Evolutionary conservation across 2,888 invertebrate species (phyloP).

Genomic region (Cheiracanthium punctorium): DNA sequence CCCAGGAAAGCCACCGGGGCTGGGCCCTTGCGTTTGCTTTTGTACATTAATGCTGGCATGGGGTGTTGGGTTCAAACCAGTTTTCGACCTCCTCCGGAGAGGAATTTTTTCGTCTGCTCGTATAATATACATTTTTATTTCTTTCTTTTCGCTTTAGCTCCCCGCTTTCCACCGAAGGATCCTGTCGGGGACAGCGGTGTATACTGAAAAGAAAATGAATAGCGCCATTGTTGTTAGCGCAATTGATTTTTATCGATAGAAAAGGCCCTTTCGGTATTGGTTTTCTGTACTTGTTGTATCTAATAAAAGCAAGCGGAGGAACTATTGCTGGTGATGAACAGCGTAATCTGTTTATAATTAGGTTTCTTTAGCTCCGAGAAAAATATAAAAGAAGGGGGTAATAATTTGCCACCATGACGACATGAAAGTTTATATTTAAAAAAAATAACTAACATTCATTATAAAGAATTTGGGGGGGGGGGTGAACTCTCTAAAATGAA

Average conservation of each 20-base stretch:
- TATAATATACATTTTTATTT: no score
- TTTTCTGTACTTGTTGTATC: neutral
- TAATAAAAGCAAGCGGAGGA: neutral
- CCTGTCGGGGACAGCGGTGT: conserved; percentile 1
- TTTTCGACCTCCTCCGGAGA: conserved; percentile 2
- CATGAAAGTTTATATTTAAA: no score
- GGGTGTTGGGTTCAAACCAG: conserved; percentile 15
- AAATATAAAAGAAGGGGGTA: no score
- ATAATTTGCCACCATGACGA: no score
- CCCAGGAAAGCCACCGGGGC: neutral
- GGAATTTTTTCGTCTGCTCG: neutral
- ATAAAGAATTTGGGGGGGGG: no score
- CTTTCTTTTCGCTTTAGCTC: neutral
- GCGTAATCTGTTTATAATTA: no score
- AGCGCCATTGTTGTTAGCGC: conserved; percentile 14
- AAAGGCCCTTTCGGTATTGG: conserved; percentile 7
- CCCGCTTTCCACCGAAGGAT: neutral
- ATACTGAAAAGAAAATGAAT: conserved; percentile 10
- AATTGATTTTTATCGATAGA: conserved; percentile 8
- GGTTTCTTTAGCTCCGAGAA: no score
- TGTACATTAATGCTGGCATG: conserved; percentile 9
- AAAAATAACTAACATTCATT: no score
- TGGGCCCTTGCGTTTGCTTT: conserved; percentile 5
- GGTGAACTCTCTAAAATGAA: no score
- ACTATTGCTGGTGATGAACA: neutral